A percentile compares a stretch with the other conserved stretches of the same genome.
phyloP scores from a whole-genome alignment of 2,797 vertebrate genomes.

The Oreortyx pictus region DNA sequence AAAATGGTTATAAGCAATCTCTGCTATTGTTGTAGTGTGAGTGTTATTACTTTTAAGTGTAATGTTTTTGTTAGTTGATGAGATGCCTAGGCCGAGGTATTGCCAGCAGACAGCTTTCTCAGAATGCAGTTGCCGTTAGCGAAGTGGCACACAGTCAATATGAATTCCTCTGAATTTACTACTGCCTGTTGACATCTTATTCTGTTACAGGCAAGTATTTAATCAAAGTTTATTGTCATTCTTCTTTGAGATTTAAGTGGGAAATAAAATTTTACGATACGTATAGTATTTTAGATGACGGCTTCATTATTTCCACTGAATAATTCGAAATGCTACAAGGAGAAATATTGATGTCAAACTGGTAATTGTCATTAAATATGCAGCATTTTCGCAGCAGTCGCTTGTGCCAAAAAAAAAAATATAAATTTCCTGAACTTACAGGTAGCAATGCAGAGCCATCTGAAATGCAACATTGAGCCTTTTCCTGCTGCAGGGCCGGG shows the following conservation, averaged over 20 bases:
- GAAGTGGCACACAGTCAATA: slow-evolving; percentile 64
- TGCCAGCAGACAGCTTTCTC: slow-evolving; percentile 30
- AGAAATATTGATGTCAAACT: slow-evolving; percentile 68
- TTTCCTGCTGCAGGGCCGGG: neutral
- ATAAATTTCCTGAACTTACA: neutral
- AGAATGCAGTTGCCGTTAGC: slow-evolving; percentile 60
- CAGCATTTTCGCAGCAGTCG: slow-evolving; percentile 42
- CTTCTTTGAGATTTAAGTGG: slow-evolving; percentile 78
- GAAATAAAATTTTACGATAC: slow-evolving; percentile 77
- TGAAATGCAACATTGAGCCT: neutral
- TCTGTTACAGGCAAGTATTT: slow-evolving; percentile 75
- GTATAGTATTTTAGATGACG: slow-evolving; percentile 75
- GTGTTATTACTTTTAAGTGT: slow-evolving; percentile 59
- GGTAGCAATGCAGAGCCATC: neutral
- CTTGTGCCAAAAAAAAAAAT: slow-evolving; percentile 42
- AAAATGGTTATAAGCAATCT: slow-evolving; percentile 20
- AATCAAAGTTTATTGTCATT: slow-evolving; percentile 80
- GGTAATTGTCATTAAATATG: slow-evolving; percentile 73
- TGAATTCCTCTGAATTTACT: slow-evolving; percentile 70
- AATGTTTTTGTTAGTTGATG: slow-evolving; percentile 51
- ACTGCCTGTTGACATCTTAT: slow-evolving; percentile 65
- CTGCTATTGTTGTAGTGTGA: slow-evolving; percentile 37
- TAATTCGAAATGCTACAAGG: slow-evolving; percentile 65
- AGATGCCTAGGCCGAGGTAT: slow-evolving; percentile 30
- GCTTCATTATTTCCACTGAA: slow-evolving; percentile 77